Base-by-base conservation (phyloP, 2,113 vertebrate species). In the Oryctolagus cuniculus region DNA sequence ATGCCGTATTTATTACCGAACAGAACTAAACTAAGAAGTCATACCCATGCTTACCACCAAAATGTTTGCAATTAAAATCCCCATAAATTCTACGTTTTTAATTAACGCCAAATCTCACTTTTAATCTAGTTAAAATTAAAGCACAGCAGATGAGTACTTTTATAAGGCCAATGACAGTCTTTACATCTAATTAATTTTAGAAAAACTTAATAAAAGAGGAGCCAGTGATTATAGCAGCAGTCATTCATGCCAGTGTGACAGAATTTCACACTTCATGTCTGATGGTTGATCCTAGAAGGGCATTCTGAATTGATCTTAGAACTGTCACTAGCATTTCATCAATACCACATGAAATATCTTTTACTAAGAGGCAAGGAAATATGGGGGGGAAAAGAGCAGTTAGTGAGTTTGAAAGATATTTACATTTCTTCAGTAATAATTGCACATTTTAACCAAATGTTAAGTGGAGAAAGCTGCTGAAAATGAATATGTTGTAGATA, bases 81-180 rank as follows among this genome's bases (percentile, higher is more conserved):
- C 66, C 70, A 95, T 91, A 97, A 97, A 95, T 77, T 79, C 21
- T 27, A 97, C 19, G 1, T 53, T 97, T 97, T 98, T 98, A 98
- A 98, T 98, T 98, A 98, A 97, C n/a, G 70, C n/a, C 44, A 96
- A 97, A 91, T 97, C 94, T 94, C 72, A 97, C 75, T 97, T 97
- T 97, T 95, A 98, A 98, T 98, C 96, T 97, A 91, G 74, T 89
- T 81, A 93, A 96, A 97, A 97, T 96, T 95, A 95, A 96, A 97
- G 58, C 75, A 97, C 97, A 98, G 88, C 69, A 96, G 88, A 97
- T 96, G 72, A 98, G 95, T 34, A 51, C 21, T 96, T 98, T 97
- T 95, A 95, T 96, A 97, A 98, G 94, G 67, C 78, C 89, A 95
- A 67, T 96, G 87, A 72, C 93, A 98, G 95, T 91, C 87, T 97